Evolutionary conservation across 2,888 invertebrate species (phyloP), one percentile per base, ranked within the genome.

Genomic region (Cephus spinipes): DNA sequence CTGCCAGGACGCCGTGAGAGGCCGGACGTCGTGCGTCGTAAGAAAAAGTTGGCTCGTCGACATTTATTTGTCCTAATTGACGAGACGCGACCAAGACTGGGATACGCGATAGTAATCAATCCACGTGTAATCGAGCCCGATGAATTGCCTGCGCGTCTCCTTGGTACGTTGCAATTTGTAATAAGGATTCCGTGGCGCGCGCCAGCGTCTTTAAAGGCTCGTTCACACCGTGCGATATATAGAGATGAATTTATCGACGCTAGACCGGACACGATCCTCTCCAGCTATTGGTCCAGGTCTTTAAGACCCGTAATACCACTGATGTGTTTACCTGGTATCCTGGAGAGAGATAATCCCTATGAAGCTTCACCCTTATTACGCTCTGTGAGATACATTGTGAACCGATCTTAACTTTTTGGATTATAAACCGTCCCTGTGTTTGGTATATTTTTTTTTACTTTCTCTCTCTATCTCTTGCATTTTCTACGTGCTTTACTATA

Each of bases 381-480:
- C 90, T 89, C 87, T 87, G 87, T 84, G 85, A 82, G 85, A 76
- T 81, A 87, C 83, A 90, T 91, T 91, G 88, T 89, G 84, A 83
- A 77, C 40, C 80, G 83, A 87, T 91, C 88, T 91, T 91, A 91
- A 91, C 91, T 91, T 91, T 87, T 91, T 85, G 89, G 89, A 90
- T 91, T 90, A 89, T 85, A 87, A 90, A 88, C 89, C 88, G 85
- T 89, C 55, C 55, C 9, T 55, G 40, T 15, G 9, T 55, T 55
- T 55, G 9, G 23, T 12, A 35, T 12, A 36, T 88, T 86, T 87
- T 86, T 86, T 86, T 85, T 85, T 9, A 40, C 40, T 23, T 55
- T 55, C 55, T 40, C 40, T 23, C 55, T 55, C 23, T 55, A 2
- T 55, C 55, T 55, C 55, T 23, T 23, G 55, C 23, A 55, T 9